Evolutionary conservation across 2,888 invertebrate species (phyloP).

Genomic region (Macaria notata): DNA sequence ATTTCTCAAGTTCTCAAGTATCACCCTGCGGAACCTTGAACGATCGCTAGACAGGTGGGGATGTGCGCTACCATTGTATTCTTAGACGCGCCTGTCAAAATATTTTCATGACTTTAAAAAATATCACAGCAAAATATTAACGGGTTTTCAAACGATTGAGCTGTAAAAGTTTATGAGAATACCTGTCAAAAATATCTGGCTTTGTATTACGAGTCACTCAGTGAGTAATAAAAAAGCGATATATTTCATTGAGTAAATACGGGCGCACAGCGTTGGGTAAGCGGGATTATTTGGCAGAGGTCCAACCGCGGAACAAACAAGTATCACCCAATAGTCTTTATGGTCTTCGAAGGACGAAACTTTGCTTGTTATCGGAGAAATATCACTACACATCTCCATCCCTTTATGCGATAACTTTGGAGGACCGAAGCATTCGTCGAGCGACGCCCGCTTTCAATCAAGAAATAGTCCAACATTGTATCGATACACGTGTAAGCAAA

Average conservation of each 20-base stretch:
- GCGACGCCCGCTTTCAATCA: slow-evolving; percentile 36
- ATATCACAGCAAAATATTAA: slow-evolving; percentile 12
- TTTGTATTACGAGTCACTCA: slow-evolving; percentile 29
- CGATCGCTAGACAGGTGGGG: background rate
- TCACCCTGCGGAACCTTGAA: slow-evolving; percentile 8
- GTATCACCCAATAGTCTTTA: slow-evolving; percentile 46
- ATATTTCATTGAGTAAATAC: slow-evolving; percentile 35
- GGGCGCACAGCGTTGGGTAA: slow-evolving; percentile 32
- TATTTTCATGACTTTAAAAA: slow-evolving; percentile 10
- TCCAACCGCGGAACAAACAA: slow-evolving; percentile 49
- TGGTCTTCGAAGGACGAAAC: slow-evolving; percentile 57
- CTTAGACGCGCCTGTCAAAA: background rate
- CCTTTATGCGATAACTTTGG: slow-evolving; percentile 70
- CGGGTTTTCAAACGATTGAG: slow-evolving; percentile 23
- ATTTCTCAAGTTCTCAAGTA: slow-evolving; percentile 16
- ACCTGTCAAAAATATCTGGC: slow-evolving; percentile 29
- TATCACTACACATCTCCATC: slow-evolving; percentile 69
- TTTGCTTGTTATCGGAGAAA: slow-evolving; percentile 76
- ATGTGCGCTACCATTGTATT: background rate
- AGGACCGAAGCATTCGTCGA: slow-evolving; percentile 46
- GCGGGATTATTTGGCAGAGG: slow-evolving; percentile 42
- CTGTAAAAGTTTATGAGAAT: slow-evolving; percentile 24
- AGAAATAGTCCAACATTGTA: slow-evolving; percentile 7
- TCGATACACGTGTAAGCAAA: background rate
- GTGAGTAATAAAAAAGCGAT: slow-evolving; percentile 35